Evolutionary conservation across 2,888 invertebrate species (phyloP).

Genomic region (Trisateles emortualis): DNA sequence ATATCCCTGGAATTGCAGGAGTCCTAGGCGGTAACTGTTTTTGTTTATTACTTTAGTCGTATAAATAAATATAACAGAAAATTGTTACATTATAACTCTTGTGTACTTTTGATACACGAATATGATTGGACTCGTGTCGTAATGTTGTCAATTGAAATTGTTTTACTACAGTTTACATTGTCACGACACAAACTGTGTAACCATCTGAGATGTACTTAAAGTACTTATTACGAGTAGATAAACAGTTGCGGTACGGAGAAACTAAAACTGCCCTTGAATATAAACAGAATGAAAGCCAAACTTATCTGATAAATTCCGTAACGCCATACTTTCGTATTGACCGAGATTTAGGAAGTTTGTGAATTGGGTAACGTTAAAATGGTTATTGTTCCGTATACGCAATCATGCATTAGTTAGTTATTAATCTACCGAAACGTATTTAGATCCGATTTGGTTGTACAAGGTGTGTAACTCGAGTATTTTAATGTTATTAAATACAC

Average conservation of each 20-base stretch:
- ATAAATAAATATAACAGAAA: no score
- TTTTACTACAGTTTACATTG: background rate
- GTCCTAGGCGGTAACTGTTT: no score
- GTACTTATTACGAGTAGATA: conserved; percentile 20
- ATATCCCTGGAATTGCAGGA: no score
- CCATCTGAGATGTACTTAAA: conserved; percentile 19
- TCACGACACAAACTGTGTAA: conserved; percentile 15
- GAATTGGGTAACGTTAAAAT: conserved; percentile 24
- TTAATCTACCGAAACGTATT: no score
- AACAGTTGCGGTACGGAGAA: conserved; percentile 29
- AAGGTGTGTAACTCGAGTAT: no score
- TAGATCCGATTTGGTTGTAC: no score
- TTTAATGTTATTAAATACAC: no score
- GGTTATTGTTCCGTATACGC: conserved; percentile 35
- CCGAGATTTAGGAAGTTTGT: conserved; percentile 31
- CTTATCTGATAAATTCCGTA: conserved; percentile 40
- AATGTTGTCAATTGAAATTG: background rate
- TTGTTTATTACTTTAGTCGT: no score
- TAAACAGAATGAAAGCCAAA: conserved; percentile 29
- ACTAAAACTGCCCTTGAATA: conserved; percentile 41
- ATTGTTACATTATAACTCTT: no score
- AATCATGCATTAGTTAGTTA: conserved; percentile 6
- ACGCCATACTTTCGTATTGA: conserved; percentile 27
- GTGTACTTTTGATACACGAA: background rate
- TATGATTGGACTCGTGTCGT: background rate